Percentiles rank a stretch among this genome's conserved stretches.
phyloP scores from a whole-genome alignment of 2,888 invertebrate genomes.

The Scaptodrosophila latifasciaeformis region DNA sequence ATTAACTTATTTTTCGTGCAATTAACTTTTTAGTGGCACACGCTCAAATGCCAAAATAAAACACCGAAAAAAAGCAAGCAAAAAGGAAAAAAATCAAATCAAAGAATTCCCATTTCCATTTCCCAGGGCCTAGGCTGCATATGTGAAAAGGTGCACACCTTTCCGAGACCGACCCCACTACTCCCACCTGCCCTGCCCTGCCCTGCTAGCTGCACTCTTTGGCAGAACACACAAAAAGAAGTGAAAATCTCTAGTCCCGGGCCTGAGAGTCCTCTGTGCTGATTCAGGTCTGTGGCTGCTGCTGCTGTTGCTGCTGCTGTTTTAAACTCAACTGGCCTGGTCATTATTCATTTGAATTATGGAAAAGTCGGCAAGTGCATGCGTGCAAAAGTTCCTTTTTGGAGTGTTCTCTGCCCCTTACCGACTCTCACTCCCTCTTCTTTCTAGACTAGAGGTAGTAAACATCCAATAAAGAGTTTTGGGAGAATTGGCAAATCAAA shows the following conservation, averaged over 20 bases:
- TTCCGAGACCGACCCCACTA: no score
- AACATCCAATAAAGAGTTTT: no score
- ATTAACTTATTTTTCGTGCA: constrained; percentile 67
- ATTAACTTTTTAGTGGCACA: constrained; percentile 62
- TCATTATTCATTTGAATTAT: constrained; percentile 52
- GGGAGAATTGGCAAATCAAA: no score
- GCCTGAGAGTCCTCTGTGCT: no score
- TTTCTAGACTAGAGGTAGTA: no score
- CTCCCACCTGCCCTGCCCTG: neutral
- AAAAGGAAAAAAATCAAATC: constrained; percentile 56
- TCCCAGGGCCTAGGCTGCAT: constrained; percentile 5
- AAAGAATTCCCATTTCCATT: constrained; percentile 60
- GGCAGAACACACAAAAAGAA: neutral
- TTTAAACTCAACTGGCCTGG: neutral
- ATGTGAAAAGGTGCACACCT: constrained; percentile 1
- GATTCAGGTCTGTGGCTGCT: no score
- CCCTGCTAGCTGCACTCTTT: constrained; percentile 5
- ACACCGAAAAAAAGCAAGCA: neutral
- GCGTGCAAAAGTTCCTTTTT: constrained; percentile 54
- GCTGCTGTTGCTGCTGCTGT: no score
- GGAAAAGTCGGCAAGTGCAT: constrained; percentile 56
- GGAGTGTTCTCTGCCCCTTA: constrained; percentile 27
- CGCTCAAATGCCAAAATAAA: constrained; percentile 39
- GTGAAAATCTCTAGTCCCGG: no score
- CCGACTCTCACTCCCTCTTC: no score